phyloP scores from a whole-genome alignment of 2,888 invertebrate species.

The Tenthredo distinguenda region DNA sequence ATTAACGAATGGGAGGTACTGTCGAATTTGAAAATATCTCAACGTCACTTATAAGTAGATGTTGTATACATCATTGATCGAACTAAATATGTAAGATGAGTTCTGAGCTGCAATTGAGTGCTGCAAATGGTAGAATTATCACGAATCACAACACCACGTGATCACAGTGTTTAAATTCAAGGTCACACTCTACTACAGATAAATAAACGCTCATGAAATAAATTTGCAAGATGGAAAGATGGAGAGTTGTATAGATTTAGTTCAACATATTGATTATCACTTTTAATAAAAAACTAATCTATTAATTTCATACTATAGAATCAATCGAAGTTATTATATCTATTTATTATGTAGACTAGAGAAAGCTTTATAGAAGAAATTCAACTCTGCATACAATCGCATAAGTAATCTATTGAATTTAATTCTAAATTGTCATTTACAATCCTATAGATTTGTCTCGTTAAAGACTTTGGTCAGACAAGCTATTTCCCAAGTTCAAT shows the following conservation, averaged over 20 bases:
- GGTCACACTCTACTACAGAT: background rate
- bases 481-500: background rate
- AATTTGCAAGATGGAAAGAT: background rate
- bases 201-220: background rate
- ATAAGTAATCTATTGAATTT: background rate
- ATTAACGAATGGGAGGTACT: background rate
- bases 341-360: background rate
- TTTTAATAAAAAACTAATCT: background rate
- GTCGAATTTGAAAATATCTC: background rate
- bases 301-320: background rate
- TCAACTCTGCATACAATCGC: background rate
- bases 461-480: background rate
- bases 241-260: background rate
- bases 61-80: background rate
- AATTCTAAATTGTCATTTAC: conserved; percentile 20
- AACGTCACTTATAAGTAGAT: background rate
- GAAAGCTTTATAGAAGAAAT: background rate
- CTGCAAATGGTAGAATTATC: background rate
- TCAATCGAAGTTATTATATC: background rate
- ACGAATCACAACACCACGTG: background rate
- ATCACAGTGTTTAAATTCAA: background rate
- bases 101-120: background rate
- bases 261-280: background rate
- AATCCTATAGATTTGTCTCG: background rate
- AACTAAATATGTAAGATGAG: background rate